phyloP scores from a whole-genome alignment of 2,888 invertebrate genomes.

The Melanostoma mellinum region DNA sequence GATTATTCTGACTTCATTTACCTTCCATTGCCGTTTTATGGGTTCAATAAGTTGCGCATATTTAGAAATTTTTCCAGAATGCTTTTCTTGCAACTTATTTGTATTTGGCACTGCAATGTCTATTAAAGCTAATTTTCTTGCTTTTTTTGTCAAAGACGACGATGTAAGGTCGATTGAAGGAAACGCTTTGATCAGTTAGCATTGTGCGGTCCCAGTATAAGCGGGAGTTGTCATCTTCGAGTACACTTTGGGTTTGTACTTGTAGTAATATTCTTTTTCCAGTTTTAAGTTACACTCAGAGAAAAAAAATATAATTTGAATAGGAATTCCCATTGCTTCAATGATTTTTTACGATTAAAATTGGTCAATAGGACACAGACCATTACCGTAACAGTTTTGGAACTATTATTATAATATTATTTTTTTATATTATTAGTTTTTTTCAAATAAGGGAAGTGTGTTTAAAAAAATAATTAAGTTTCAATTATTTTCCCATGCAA shows the following conservation, averaged over 20 bases:
- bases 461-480: too few relatives aligned
- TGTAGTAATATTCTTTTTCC: not conserved
- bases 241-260: not conserved
- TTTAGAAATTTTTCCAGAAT: not conserved
- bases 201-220: not conserved
- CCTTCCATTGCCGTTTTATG: not conserved
- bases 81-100: not conserved
- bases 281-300: not conserved
- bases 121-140: not conserved
- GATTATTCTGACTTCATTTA: not conserved
- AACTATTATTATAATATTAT: too few relatives aligned
- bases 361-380: too few relatives aligned
- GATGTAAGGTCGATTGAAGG: not conserved
- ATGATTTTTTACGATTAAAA: too few relatives aligned
- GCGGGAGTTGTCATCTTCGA: not conserved
- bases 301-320: too few relatives aligned
- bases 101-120: not conserved
- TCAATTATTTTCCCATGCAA: too few relatives aligned
- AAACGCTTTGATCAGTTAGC: not conserved
- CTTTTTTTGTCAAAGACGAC: slow-evolving; percentile 7
- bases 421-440: too few relatives aligned
- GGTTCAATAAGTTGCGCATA: not conserved
- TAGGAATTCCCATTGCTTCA: too few relatives aligned
- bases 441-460: too few relatives aligned
- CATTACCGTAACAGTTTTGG: too few relatives aligned